Conservation (phyloP, 2,113 vertebrate species). For the Murina feae region DNA sequence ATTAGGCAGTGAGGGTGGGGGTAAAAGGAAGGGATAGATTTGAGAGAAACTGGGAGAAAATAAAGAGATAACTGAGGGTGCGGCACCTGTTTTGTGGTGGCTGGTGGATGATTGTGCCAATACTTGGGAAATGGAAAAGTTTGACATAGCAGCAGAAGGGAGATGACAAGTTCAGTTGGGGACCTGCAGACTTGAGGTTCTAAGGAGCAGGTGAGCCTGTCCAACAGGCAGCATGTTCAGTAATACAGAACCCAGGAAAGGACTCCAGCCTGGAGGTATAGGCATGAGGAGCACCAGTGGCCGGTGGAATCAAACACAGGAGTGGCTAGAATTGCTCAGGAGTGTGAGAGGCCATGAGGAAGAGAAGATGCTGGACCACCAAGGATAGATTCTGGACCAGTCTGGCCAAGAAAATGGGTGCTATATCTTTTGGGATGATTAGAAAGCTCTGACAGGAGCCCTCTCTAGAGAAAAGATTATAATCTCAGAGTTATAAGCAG, state of each 20-base stretch:
- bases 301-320: neutral
- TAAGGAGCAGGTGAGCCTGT: neutral
- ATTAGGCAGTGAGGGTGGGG: neutral
- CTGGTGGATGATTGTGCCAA: neutral
- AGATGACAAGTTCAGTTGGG: neutral
- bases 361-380: neutral
- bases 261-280: neutral
- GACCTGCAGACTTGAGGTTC: neutral
- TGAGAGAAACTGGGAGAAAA: neutral
- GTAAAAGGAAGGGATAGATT: neutral
- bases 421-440: neutral
- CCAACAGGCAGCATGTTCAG: neutral
- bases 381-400: neutral
- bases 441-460: neutral
- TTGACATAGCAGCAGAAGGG: neutral
- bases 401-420: neutral
- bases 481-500: neutral
- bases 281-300: neutral
- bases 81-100: neutral
- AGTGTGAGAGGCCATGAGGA: fast-evolving
- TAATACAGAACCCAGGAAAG: neutral
- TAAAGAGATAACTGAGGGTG: neutral
- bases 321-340: neutral
- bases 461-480: neutral
- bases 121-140: neutral